Conservation (phyloP, 2,113 vertebrate genomes). For the Leptodactylus fuscus region DNA sequence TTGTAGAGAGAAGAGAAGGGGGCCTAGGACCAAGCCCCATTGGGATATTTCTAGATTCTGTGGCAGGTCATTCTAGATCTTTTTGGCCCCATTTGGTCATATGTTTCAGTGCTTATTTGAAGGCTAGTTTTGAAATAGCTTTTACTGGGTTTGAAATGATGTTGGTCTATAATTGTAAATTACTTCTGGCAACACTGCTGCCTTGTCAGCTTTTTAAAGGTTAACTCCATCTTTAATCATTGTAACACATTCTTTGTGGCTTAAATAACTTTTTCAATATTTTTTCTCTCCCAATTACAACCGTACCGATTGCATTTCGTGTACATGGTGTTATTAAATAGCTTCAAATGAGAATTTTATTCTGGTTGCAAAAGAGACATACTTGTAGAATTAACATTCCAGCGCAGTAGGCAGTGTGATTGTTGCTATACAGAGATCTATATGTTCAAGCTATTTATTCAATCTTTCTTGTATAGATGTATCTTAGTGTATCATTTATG, state of each 20-base stretch:
- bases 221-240: slow-evolving; percentile 40
- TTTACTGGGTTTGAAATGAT: slow-evolving; percentile 30
- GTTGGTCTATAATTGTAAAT: slow-evolving; percentile 44
- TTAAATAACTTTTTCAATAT: slow-evolving; percentile 20
- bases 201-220: slow-evolving; percentile 43
- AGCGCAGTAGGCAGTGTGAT: not conserved
- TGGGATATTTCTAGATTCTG: not conserved
- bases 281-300: slow-evolving; percentile 14
- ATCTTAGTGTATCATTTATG: too few species aligned
- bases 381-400: not conserved
- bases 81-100: not conserved
- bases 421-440: not conserved
- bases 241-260: slow-evolving; percentile 11
- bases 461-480: too few species aligned
- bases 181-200: slow-evolving; percentile 33
- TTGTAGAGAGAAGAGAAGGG: too few species aligned
- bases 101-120: not conserved
- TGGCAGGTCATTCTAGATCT: not conserved
- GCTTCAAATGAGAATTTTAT: not conserved
- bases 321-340: not conserved
- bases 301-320: slow-evolving; percentile 3
- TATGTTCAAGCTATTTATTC: not conserved
- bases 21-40: too few species aligned
- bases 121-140: slow-evolving; percentile 10
- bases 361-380: not conserved